Percentiles rank a stretch among this genome's conserved stretches.
These are phyloP conservation scores for Vimba vimba DNA, from an alignment of 2,113 vertebrate genomes.

Conservation along the genomic window DNA sequence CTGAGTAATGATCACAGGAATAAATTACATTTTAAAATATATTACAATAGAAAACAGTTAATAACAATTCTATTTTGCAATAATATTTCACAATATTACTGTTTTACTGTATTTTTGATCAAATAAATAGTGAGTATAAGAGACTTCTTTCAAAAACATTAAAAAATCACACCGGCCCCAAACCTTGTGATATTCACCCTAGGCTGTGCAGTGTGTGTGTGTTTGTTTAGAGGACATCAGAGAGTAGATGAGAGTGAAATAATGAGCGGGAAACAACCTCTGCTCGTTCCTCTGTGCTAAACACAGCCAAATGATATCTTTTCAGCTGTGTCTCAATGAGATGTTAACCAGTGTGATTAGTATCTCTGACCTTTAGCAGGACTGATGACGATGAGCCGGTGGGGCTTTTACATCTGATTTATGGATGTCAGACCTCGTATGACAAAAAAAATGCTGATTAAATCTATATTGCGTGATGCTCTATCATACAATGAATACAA, in stretches of 20 bases:
- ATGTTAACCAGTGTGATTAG: slow-evolving; percentile 48
- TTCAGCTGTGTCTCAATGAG: slow-evolving; percentile 19
- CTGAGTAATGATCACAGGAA: too few relatives aligned
- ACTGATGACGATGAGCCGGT: slow-evolving; percentile 16
- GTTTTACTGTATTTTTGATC: too few relatives aligned
- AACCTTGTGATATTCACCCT: not conserved
- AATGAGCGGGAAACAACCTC: not conserved
- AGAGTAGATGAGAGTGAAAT: slow-evolving; percentile 5
- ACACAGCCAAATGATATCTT: slow-evolving; percentile 6
- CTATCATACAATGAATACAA: not conserved
- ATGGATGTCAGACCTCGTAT: slow-evolving; percentile 24
- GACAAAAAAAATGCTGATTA: slow-evolving; percentile 18
- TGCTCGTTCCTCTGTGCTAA: not conserved
- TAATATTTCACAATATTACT: not conserved
- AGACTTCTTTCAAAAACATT: not conserved
- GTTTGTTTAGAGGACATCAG: not conserved
- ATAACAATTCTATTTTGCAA: too few relatives aligned
- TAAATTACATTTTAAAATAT: too few relatives aligned
- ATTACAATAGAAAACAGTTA: too few relatives aligned
- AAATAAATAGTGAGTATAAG: too few relatives aligned
- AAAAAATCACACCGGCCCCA: not conserved
- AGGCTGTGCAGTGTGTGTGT: not conserved
- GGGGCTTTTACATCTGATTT: slow-evolving; percentile 34
- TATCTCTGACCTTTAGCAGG: slow-evolving; percentile 46
- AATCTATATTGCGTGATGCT: not conserved